These are phyloP conservation scores for Drosophila azteca DNA, from an alignment of 1,140 invertebrate genomes.

Conservation along the genomic window DNA sequence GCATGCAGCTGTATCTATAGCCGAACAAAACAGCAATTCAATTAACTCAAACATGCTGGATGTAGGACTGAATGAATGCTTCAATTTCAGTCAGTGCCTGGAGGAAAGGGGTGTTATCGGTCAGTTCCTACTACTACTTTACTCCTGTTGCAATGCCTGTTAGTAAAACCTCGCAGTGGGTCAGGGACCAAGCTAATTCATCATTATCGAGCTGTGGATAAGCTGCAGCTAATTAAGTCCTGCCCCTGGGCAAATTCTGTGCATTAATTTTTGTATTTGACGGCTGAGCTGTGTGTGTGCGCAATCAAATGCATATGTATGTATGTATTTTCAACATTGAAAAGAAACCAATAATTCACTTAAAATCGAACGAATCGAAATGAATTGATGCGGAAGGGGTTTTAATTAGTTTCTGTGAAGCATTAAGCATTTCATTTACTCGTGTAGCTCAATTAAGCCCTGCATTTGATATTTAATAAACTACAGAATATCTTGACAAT, in stretches of 20 bases:
- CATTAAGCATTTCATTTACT: too few relatives aligned
- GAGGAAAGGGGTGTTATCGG: background rate
- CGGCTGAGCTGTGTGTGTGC: background rate
- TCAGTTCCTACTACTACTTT: background rate
- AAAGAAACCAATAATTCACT: conserved; percentile 8
- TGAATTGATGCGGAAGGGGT: background rate
- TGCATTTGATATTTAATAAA: too few relatives aligned
- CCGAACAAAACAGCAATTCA: conserved; percentile 61
- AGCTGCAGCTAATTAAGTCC: conserved; percentile 33
- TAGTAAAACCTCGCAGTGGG: background rate
- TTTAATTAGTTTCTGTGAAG: conserved; percentile 2
- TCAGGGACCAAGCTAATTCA: conserved; percentile 22
- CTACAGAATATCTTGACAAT: too few relatives aligned
- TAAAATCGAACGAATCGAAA: background rate
- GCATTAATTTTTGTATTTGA: conserved; percentile 29
- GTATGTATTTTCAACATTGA: background rate
- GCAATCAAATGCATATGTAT: background rate
- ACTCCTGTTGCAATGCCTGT: background rate
- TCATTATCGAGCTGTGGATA: conserved; percentile 27
- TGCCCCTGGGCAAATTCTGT: conserved; percentile 3
- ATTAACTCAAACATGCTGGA: conserved; percentile 62
- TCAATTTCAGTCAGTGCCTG: conserved; percentile 33
- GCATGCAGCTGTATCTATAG: conserved; percentile 17
- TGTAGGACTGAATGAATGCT: conserved; percentile 29
- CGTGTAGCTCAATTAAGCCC: too few relatives aligned